phyloP scores from a whole-genome alignment of 2,888 invertebrate species.

The Leucophora obtusa region DNA sequence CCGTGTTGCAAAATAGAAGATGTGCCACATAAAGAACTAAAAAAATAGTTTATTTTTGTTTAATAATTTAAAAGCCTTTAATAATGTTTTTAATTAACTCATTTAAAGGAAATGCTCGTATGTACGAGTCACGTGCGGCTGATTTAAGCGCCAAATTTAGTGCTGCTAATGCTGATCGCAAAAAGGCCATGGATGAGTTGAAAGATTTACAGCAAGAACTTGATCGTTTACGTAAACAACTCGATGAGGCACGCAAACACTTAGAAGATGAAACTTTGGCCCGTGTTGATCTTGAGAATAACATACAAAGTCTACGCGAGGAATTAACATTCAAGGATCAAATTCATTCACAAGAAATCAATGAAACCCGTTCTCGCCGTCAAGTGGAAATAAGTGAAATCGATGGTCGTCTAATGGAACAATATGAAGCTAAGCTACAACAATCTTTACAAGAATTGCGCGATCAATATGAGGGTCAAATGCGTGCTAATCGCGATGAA shows the following conservation, averaged over 20 bases:
- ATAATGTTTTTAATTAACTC: background rate
- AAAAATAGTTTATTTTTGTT: too few relatives aligned
- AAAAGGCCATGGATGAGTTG: slow-evolving; percentile 87
- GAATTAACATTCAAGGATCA: slow-evolving; percentile 94
- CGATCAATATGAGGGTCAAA: slow-evolving; percentile 94
- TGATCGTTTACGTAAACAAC: slow-evolving; percentile 86
- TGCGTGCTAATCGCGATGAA: slow-evolving; percentile 93
- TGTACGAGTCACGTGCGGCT: slow-evolving; percentile 85
- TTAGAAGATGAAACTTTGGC: slow-evolving; percentile 95
- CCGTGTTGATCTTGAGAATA: slow-evolving; percentile 96
- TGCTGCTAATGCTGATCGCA: slow-evolving; percentile 87
- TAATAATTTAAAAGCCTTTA: background rate
- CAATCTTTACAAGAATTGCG: slow-evolving; percentile 94
- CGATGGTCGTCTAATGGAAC: slow-evolving; percentile 93
- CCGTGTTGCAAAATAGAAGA: background rate
- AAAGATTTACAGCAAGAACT: slow-evolving; percentile 88
- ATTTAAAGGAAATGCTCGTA: slow-evolving; percentile 74
- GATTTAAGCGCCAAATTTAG: slow-evolving; percentile 86
- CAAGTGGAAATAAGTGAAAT: slow-evolving; percentile 96
- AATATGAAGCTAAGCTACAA: slow-evolving; percentile 95
- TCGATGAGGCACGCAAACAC: slow-evolving; percentile 90
- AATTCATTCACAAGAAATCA: slow-evolving; percentile 91
- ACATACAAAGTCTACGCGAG: slow-evolving; percentile 92
- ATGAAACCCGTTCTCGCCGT: slow-evolving; percentile 90
- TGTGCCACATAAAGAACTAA: too few relatives aligned